phyloP scores from a whole-genome alignment of 2,888 invertebrate species.

The Gymnocheta viridis region DNA sequence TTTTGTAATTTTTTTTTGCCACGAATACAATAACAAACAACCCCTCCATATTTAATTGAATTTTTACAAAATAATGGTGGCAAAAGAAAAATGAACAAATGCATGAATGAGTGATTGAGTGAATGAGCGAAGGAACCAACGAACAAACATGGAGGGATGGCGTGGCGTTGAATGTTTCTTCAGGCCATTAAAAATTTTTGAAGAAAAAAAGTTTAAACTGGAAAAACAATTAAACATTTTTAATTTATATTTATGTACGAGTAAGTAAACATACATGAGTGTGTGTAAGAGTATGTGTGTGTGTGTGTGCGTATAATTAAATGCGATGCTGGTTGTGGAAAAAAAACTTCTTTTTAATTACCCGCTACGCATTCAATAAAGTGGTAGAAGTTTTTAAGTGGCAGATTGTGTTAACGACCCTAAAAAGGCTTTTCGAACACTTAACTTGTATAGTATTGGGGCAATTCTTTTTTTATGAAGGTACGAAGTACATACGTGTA shows the following conservation, averaged over 20 bases:
- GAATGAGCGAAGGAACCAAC: constrained; percentile 2
- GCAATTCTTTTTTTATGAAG: background rate
- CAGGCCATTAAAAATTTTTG: constrained; percentile 45
- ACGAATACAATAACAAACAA: background rate
- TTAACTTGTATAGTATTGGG: background rate
- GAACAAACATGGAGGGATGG: constrained; percentile 38
- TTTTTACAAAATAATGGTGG: constrained; percentile 39
- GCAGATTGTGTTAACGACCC: constrained; percentile 51
- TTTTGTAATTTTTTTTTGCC: background rate
- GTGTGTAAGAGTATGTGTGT: background rate
- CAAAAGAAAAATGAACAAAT: no score
- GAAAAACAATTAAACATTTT: constrained; percentile 45
- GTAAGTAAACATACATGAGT: background rate
- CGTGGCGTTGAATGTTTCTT: constrained; percentile 53
- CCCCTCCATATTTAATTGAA: constrained; percentile 39
- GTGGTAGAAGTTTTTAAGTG: constrained; percentile 26
- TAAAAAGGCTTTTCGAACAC: constrained; percentile 39
- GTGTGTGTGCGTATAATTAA: constrained; percentile 22
- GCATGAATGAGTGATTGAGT: background rate
- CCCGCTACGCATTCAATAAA: constrained; percentile 17
- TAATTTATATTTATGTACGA: background rate
- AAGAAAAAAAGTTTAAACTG: constrained; percentile 36
- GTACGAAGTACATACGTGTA: background rate
- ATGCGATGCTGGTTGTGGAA: constrained; percentile 54
- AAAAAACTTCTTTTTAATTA: constrained; percentile 47